These are phyloP conservation scores for Andrena camellia DNA, from an alignment of 2,888 invertebrate species.

Conservation along the genomic window DNA sequence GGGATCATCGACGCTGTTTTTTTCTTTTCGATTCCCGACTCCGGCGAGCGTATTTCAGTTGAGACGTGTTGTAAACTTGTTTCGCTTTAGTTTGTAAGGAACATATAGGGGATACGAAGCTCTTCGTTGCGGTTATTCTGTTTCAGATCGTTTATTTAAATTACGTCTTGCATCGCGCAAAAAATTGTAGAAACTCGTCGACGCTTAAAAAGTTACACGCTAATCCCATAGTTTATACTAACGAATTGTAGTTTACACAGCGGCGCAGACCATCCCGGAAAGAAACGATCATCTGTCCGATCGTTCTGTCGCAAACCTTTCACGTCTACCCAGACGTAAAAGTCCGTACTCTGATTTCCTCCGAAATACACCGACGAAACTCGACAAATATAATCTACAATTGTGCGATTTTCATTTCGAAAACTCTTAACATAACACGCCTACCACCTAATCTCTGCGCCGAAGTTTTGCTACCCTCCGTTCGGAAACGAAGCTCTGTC, in stretches of 20 bases:
- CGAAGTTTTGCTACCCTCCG: constrained; percentile 5
- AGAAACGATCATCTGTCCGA: constrained; percentile 28
- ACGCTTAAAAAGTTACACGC: constrained; percentile 72
- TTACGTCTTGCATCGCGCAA: constrained; percentile 72
- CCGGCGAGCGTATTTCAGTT: constrained; percentile 32
- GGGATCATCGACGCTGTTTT: constrained; percentile 29
- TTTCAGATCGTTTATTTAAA: constrained; percentile 74
- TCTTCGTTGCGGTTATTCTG: constrained; percentile 42
- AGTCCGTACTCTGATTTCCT: neutral
- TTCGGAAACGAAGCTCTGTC: neutral
- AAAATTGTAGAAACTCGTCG: constrained; percentile 77
- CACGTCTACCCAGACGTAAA: neutral
- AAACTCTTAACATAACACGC: neutral
- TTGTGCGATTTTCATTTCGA: constrained; percentile 37
- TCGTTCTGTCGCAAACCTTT: constrained; percentile 25
- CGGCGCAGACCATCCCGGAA: constrained; percentile 63
- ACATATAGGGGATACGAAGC: constrained; percentile 5
- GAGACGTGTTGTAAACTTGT: neutral
- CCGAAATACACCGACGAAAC: constrained; percentile 16
- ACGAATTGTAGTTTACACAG: constrained; percentile 70
- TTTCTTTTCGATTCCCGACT: constrained; percentile 18
- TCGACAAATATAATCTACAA: neutral
- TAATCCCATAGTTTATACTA: constrained; percentile 69
- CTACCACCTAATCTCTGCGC: neutral
- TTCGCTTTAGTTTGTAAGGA: constrained; percentile 45